These are phyloP conservation scores for Belgica antarctica DNA, from an alignment of 2,888 invertebrate species.

Conservation along the genomic window DNA sequence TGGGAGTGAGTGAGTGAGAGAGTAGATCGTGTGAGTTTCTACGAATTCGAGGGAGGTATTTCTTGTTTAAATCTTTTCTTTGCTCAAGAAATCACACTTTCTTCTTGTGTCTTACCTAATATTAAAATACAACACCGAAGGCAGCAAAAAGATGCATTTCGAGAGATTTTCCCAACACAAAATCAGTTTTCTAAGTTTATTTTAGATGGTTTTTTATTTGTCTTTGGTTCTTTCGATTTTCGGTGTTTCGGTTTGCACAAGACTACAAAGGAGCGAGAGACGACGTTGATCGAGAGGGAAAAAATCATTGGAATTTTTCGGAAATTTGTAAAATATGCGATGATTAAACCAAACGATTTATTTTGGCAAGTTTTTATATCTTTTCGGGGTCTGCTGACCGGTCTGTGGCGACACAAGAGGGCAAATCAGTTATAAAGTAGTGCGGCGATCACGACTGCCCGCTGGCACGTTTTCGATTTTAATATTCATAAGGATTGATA, in stretches of 20 bases:
- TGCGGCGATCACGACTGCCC: background rate
- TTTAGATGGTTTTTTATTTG: constrained; percentile 1
- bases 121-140: background rate
- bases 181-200: constrained; percentile 24
- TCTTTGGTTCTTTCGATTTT: constrained; percentile 11
- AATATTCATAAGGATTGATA: constrained; percentile 9
- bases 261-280: constrained; percentile 15
- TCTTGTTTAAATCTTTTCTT: constrained; percentile 41
- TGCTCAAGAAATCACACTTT: constrained; percentile 43
- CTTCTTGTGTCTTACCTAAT: constrained; percentile 43
- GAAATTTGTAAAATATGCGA: constrained; percentile 10
- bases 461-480: background rate
- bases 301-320: background rate
- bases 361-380: background rate
- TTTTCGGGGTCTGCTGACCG: background rate
- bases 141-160: constrained; percentile 38
- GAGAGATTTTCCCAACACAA: constrained; percentile 9
- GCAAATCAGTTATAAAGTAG: background rate
- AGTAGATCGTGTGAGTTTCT: constrained; percentile 35
- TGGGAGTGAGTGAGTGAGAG: constrained; percentile 6
- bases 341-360: constrained; percentile 14
- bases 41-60: constrained; percentile 43
- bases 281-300: background rate
- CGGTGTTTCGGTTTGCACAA: constrained; percentile 27
- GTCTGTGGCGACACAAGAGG: background rate